Evolutionary conservation across 2,888 invertebrate species (phyloP).

Genomic region (Andrena haemorrhoa): DNA sequence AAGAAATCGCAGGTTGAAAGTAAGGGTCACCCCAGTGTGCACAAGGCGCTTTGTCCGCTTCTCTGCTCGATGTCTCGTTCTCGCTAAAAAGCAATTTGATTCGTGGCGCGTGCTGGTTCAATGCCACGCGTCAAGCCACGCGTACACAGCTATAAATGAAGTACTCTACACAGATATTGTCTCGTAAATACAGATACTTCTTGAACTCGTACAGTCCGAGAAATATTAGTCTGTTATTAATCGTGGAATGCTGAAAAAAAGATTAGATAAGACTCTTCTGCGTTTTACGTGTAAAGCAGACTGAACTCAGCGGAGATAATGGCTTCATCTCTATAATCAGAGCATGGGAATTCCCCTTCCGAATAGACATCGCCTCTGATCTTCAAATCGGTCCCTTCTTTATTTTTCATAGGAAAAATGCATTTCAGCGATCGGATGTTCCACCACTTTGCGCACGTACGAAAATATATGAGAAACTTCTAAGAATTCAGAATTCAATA

Average conservation of each 20-base stretch:
- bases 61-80: no score
- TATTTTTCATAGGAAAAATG: no score
- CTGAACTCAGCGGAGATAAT: background rate
- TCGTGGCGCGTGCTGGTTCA: no score
- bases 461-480: background rate
- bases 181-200: background rate
- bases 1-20: no score
- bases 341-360: background rate
- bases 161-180: background rate
- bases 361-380: no score
- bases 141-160: background rate
- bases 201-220: background rate
- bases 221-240: background rate
- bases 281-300: background rate
- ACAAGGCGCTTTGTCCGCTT: no score
- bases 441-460: background rate
- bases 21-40: no score
- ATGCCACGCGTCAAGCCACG: no score
- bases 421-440: no score
- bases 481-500: no score
- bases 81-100: no score
- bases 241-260: background rate
- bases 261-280: constrained; percentile 34
- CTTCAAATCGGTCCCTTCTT: no score
- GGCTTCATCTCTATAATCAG: background rate